Conservation (phyloP, 1,140 invertebrate genomes). For the Leptinotarsa defecta region DNA sequence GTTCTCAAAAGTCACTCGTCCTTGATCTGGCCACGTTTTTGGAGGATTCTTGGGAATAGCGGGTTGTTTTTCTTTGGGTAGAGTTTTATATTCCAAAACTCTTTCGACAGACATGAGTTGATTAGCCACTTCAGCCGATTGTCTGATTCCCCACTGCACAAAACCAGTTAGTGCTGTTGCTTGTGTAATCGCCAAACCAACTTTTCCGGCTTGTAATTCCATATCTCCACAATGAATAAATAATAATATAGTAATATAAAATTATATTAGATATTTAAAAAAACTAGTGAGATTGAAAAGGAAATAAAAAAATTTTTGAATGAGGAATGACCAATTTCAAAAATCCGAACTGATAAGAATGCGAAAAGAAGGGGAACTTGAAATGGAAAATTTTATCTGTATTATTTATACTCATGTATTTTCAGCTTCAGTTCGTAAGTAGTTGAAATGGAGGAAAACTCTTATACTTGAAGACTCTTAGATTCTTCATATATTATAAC, state of each 20-base stretch:
- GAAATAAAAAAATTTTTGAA: too few species aligned
- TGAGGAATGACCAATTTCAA: too few species aligned
- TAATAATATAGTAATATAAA: not conserved
- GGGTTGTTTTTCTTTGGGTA: slow-evolving; percentile 64
- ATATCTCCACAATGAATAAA: slow-evolving; percentile 28
- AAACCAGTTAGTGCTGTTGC: slow-evolving; percentile 61
- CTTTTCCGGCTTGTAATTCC: slow-evolving; percentile 59
- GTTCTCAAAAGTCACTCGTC: slow-evolving; percentile 58
- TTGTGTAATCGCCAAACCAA: slow-evolving; percentile 65
- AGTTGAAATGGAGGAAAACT: too few species aligned
- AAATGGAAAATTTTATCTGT: too few species aligned
- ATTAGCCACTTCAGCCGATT: slow-evolving; percentile 78
- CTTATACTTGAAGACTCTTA: too few species aligned
- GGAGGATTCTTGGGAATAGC: slow-evolving; percentile 55
- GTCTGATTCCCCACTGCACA: slow-evolving; percentile 75
- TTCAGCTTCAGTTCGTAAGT: too few species aligned
- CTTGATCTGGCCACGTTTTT: slow-evolving; percentile 56
- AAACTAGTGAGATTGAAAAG: too few species aligned
- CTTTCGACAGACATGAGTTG: slow-evolving; percentile 78
- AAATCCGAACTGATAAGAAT: too few species aligned
- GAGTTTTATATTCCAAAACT: slow-evolving; percentile 73
- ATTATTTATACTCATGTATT: too few species aligned
- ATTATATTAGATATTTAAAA: too few species aligned
- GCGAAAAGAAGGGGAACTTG: too few species aligned
- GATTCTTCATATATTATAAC: too few species aligned